Evolutionary conservation across 2,113 vertebrate species (phyloP), one percentile per base, ranked within the genome.

Genomic region (Irena cyanogastra): DNA sequence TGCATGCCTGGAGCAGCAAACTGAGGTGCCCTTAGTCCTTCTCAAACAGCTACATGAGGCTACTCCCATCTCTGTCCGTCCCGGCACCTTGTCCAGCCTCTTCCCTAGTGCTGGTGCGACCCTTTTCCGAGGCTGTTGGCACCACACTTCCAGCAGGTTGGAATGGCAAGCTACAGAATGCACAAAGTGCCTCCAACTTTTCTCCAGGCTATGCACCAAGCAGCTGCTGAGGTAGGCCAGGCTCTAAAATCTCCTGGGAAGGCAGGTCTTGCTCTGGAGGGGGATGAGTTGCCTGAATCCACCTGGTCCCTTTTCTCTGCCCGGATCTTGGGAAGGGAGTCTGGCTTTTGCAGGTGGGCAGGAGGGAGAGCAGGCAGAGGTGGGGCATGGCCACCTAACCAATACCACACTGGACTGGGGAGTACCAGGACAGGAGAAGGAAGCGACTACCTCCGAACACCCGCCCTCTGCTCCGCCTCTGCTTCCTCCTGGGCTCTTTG

Each of bases 141-240:
- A 84, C 74, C 75, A 4, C n/a, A 6, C 39, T 45, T 56, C 78
- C 72, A 61, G 77, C 7, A 14, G 75, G 65, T 54, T 66, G 69
- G 66, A 69, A 26, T 24, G 65, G 89, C 85, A 68, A 83, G 94
- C 86, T 81, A 92, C 52, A 93, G 93, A 94, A 96, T 4, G 93
- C 94, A 93, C 92, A 92, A 96, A 97, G 95, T 96, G 95, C 96
- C 96, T 97, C 95, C 95, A 89, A 79, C 88, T 92, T 84, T 93
- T 83, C 92, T 95, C 93, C 93, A 90, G 94, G 89, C 94, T 96
- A 97, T 96, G 96, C 95, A 96, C 80, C 14, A 1, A 79, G 71
- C 89, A 56, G 54, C 82, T 83, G 93, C 88, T 83, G 83, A 86
- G 83, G 56, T 44, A 57, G 76, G 68, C 81, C 83, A 91, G 88